Percentiles rank a stretch among this genome's conserved stretches.
phyloP scores from a whole-genome alignment of 2,888 invertebrate species.

The Augochlorella aurata region DNA sequence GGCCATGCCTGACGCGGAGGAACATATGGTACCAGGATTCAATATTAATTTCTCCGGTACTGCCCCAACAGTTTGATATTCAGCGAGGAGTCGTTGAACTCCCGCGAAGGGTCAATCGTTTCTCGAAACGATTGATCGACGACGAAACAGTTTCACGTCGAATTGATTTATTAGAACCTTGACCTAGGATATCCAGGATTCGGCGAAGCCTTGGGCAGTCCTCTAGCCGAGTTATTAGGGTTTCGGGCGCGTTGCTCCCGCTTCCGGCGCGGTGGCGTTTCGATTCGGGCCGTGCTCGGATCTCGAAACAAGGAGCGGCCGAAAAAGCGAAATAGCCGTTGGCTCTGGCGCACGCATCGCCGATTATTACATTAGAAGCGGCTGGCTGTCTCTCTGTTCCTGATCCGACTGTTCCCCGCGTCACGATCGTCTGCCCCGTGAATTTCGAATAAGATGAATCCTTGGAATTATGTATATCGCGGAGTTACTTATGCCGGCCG shows the following conservation, averaged over 20 bases:
- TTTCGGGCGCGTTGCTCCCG: not conserved
- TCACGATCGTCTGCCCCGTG: not conserved
- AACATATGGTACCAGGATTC: no score
- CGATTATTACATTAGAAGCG: not conserved
- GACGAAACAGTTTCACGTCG: not conserved
- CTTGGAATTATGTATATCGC: slow-evolving; percentile 13
- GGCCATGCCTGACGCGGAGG: no score
- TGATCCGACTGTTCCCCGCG: not conserved
- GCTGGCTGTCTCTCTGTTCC: not conserved
- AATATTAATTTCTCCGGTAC: no score
- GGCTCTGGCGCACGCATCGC: not conserved
- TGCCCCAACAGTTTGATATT: no score
- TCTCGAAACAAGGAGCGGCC: not conserved
- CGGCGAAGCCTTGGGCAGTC: not conserved
- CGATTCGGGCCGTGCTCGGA: not conserved
- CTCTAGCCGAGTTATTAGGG: not conserved
- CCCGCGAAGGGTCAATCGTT: not conserved
- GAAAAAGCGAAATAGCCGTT: not conserved
- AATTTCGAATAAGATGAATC: not conserved
- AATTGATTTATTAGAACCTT: slow-evolving; percentile 1
- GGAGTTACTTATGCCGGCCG: not conserved
- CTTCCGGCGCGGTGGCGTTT: not conserved
- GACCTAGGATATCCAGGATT: not conserved
- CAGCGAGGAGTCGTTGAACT: not conserved
- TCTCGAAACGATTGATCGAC: not conserved